These are phyloP conservation scores for Coccyzus lansbergi DNA, from an alignment of 2,797 vertebrate genomes.

Conservation along the genomic window DNA sequence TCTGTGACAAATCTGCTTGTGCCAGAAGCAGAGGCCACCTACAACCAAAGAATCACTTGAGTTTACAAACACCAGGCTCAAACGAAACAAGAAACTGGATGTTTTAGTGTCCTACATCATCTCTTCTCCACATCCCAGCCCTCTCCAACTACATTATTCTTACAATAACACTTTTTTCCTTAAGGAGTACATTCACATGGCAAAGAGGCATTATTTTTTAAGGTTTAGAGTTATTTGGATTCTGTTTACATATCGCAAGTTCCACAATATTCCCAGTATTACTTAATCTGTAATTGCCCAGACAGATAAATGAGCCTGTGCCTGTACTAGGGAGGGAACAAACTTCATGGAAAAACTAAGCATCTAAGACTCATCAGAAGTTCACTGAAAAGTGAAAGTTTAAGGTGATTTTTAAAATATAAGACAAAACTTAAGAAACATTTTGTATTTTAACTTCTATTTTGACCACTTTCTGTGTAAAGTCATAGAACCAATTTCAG, in stretches of 20 bases:
- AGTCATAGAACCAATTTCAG: neutral
- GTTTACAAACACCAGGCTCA: neutral
- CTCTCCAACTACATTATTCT: neutral
- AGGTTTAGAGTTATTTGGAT: neutral
- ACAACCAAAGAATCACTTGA: neutral
- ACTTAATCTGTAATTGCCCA: neutral
- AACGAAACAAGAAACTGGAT: neutral
- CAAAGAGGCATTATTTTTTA: neutral
- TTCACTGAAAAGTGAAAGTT: neutral
- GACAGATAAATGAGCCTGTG: neutral
- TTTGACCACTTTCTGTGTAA: neutral
- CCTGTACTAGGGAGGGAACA: neutral
- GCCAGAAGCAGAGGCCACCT: neutral
- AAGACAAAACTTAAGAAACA: neutral
- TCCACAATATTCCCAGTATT: neutral
- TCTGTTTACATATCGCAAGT: neutral
- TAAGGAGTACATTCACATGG: neutral
- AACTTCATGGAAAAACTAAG: neutral
- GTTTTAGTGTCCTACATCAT: neutral
- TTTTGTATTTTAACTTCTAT: neutral
- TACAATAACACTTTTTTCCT: neutral
- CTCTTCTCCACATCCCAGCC: neutral
- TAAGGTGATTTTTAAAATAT: neutral
- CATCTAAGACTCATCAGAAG: neutral
- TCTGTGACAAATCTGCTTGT: neutral